Evolutionary conservation across 2,113 vertebrate genomes (phyloP).

Genomic region (Diadophis punctatus): DNA sequence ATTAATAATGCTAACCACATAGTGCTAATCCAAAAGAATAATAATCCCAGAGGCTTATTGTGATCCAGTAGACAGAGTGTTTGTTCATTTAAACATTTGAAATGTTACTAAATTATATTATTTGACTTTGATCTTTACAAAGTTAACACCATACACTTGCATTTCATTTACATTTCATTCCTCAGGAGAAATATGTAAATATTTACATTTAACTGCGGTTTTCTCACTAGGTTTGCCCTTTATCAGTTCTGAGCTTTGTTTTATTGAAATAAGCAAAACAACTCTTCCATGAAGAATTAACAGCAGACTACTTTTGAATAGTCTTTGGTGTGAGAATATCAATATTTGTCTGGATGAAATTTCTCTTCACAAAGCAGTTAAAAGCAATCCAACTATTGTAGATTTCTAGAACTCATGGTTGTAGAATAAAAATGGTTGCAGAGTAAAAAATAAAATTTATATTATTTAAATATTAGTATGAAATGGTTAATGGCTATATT

Average conservation of each 20-base stretch:
- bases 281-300: neutral
- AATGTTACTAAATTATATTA: conserved; percentile 29
- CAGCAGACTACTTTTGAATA: conserved; percentile 6
- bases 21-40: conserved; percentile 19
- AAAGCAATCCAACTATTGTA: neutral
- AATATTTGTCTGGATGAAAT: neutral
- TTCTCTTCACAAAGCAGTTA: neutral
- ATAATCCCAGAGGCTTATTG: conserved; percentile 28
- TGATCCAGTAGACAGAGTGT: conserved; percentile 24
- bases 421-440: neutral
- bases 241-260: conserved; percentile 1
- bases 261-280: conserved; percentile 1
- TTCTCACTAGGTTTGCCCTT: conserved; percentile 14
- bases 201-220: conserved; percentile 17
- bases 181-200: neutral
- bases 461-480: neutral
- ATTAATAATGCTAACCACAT: conserved; percentile 29
- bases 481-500: neutral
- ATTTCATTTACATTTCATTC: conserved; percentile 25
- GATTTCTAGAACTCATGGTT: neutral
- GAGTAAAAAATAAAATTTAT: neutral
- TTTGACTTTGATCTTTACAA: conserved; percentile 30
- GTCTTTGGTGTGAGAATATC: neutral
- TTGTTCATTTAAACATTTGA: conserved; percentile 42
- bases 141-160: neutral